Conservation (phyloP, 2,888 invertebrate genomes). For the Rotaria sp. region DNA sequence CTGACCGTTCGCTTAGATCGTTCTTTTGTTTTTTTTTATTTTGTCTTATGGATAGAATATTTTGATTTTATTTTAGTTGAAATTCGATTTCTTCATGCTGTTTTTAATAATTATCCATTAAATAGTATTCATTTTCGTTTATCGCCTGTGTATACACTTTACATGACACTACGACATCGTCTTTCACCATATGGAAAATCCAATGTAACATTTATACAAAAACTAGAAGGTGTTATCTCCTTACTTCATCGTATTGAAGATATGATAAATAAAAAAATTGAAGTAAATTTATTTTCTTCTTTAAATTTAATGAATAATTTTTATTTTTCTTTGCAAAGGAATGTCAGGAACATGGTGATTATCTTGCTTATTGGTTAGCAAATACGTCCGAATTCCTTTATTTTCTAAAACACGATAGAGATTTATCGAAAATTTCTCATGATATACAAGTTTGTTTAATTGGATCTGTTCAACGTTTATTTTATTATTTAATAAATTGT, state of each 20-base stretch:
- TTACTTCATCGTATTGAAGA: constrained; percentile 80
- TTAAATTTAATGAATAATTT: background rate
- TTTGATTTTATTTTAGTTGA: background rate
- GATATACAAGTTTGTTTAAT: constrained; percentile 86
- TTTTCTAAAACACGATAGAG: constrained; percentile 88
- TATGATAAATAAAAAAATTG: constrained; percentile 77
- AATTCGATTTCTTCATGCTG: background rate
- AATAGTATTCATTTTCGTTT: constrained; percentile 66
- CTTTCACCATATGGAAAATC: constrained; percentile 79
- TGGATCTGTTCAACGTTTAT: constrained; percentile 71
- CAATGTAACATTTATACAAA: constrained; percentile 74
- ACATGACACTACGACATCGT: constrained; percentile 82
- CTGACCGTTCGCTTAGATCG: too few relatives aligned
- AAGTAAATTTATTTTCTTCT: constrained; percentile 56
- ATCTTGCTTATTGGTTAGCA: constrained; percentile 72
- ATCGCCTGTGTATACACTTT: constrained; percentile 90
- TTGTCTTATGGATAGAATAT: too few relatives aligned
- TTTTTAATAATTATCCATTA: background rate
- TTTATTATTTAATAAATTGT: constrained; percentile 57
- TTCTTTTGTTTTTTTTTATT: too few relatives aligned
- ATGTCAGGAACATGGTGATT: constrained; percentile 19
- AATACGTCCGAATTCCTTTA: constrained; percentile 90
- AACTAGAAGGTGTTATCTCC: constrained; percentile 71
- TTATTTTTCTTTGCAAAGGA: background rate
- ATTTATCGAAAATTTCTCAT: constrained; percentile 69